These are phyloP conservation scores for Drosophila tropicalis DNA, from an alignment of 1,140 invertebrate species.

Conservation along the genomic window DNA sequence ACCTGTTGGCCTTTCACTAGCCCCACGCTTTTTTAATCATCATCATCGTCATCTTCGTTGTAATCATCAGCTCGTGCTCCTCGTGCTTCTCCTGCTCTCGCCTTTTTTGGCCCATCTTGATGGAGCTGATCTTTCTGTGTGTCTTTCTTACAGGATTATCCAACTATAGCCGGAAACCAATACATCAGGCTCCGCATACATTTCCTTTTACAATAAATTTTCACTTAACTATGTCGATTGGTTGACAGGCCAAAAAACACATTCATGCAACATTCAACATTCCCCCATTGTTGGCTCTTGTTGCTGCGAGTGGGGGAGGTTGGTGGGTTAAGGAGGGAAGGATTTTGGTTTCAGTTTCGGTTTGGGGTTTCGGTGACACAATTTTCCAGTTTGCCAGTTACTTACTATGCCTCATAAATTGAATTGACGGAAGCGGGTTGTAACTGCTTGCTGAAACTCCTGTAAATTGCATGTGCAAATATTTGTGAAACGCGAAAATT, in stretches of 20 bases:
- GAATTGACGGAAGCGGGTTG: slow-evolving; percentile 77
- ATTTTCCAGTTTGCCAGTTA: slow-evolving; percentile 71
- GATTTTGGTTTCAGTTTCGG: slow-evolving; percentile 12
- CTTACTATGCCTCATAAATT: slow-evolving; percentile 64
- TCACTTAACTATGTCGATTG: slow-evolving; percentile 79
- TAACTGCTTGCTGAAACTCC: slow-evolving; percentile 43
- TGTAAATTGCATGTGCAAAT: slow-evolving; percentile 31
- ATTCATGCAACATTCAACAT: slow-evolving; percentile 46
- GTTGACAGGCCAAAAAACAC: slow-evolving; percentile 29
- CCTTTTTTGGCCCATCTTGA: background rate
- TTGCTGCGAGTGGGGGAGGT: background rate
- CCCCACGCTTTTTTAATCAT: slow-evolving; percentile 1
- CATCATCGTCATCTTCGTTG: background rate
- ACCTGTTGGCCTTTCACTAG: slow-evolving; percentile 42
- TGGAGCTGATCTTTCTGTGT: background rate
- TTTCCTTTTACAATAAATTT: slow-evolving; percentile 79
- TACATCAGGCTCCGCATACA: slow-evolving; percentile 68
- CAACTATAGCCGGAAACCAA: slow-evolving; percentile 73
- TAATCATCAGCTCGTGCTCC: background rate
- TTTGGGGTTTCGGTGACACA: slow-evolving; percentile 66
- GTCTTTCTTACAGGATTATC: slow-evolving; percentile 59
- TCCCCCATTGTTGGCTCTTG: slow-evolving; percentile 30
- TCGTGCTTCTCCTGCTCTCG: background rate
- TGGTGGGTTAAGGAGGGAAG: background rate
- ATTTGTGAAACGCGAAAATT: slow-evolving; percentile 21